Base-by-base conservation (phyloP, 2,113 vertebrate genomes). In the Piprites chloris region DNA sequence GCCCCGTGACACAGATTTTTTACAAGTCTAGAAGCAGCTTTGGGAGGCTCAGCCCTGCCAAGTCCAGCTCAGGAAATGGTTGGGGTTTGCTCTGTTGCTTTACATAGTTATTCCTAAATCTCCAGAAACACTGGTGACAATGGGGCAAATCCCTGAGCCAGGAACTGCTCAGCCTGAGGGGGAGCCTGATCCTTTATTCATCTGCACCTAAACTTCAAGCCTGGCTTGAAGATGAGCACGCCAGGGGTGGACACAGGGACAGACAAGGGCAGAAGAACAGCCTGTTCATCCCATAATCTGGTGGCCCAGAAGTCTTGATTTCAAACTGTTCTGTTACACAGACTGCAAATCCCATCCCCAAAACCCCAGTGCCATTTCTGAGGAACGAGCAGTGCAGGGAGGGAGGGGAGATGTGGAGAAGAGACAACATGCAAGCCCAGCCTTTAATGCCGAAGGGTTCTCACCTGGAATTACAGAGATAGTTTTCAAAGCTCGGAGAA, bases 401-500 rank as follows among this genome's bases (percentile, higher is more conserved):
- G 35, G 78, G 89, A 84, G 80, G 80, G 96, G 69, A 49, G 56
- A 88, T 15, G 68, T 4, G 10, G 72, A 63, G 52, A 28, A 50
- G 66, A 61, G 20, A 77, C 7, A 65, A 65, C 47, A 89, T 61
- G 14, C 93, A 97, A 74, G 90, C 8, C 35, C 89, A 87, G 89
- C 77, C 89, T 98, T 27, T 97, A 97, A 97, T 96, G 98, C 98
- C 97, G 98, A 98, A 95, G n/a, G 97, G 96, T 98, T 99, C 99
- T 99, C 99, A 99, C 99, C 99, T 99, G 99, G 99, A 99, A 99
- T 99, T 97, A 99, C 99, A 99, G 99, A 99, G 99, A 99, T 99
- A 98, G 99, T 99, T 99, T 99, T 99, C 99, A 99, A 99, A 98
- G 99, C 99, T 99, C 99, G 99, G 98, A 99, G 99, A 99, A 99